These are phyloP conservation scores for Amiota communis DNA, from an alignment of 2,888 invertebrate genomes.

Conservation along the genomic window DNA sequence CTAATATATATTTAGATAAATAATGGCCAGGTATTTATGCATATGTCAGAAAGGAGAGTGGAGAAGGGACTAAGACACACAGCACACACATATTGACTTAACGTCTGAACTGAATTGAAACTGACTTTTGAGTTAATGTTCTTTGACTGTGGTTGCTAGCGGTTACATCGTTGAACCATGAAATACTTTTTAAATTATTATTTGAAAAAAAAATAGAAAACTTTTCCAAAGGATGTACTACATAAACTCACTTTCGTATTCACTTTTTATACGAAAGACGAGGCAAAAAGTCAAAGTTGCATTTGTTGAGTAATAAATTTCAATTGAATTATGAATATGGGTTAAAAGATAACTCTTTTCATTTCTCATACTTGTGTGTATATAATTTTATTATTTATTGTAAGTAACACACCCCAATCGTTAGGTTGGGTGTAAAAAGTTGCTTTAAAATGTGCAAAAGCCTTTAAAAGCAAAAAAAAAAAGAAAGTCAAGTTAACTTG, in stretches of 20 bases:
- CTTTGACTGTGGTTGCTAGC: not conserved
- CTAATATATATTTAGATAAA: slow-evolving; percentile 6
- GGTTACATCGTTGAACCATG: not conserved
- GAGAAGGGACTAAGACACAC: slow-evolving; percentile 37
- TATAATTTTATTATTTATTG: not conserved
- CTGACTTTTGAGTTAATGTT: slow-evolving; percentile 3
- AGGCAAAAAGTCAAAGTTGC: not conserved
- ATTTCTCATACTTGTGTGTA: not conserved
- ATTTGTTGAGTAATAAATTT: slow-evolving; percentile 15
- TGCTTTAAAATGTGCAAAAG: no score
- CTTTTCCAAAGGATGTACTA: not conserved
- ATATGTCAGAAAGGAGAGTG: slow-evolving; percentile 43
- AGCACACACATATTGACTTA: slow-evolving; percentile 35
- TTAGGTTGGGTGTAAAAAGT: no score
- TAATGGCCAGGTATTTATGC: slow-evolving; percentile 19
- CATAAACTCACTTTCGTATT: not conserved
- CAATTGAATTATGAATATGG: slow-evolving; percentile 22
- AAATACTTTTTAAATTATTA: slow-evolving; percentile 15
- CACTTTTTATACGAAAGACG: not conserved
- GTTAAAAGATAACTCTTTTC: not conserved
- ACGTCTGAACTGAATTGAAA: not conserved
- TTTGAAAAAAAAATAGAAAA: not conserved
- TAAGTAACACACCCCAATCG: no score
- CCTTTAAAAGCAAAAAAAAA: no score
- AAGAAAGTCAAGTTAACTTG: no score